phyloP scores from a whole-genome alignment of 2,888 invertebrate genomes.

The Cerceris rybyensis region DNA sequence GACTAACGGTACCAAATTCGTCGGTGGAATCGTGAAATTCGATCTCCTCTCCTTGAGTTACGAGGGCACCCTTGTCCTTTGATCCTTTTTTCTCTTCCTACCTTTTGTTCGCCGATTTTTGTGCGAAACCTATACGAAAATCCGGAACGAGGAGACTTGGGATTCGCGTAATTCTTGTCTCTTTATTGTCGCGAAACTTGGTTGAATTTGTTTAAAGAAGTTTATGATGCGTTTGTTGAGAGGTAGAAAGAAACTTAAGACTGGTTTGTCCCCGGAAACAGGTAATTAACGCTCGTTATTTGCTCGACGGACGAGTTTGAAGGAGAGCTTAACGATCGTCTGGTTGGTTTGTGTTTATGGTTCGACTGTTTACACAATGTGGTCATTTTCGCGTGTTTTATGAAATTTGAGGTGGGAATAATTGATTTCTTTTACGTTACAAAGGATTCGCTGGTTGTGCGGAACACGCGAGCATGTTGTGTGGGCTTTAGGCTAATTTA shows the following conservation, averaged over 20 bases:
- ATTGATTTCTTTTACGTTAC: no score
- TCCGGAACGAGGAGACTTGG: constrained; percentile 5
- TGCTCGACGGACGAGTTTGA: constrained; percentile 14
- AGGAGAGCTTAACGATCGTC: constrained; percentile 20
- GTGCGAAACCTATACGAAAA: background rate
- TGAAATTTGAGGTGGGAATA: no score
- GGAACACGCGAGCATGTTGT: no score
- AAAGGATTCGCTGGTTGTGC: no score
- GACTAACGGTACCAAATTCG: constrained; percentile 64
- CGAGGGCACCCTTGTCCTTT: constrained; percentile 26
- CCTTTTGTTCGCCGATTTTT: background rate
- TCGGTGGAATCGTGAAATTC: constrained; percentile 56
- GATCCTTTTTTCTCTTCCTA: background rate
- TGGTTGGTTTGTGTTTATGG: constrained; percentile 1
- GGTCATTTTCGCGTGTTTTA: background rate
- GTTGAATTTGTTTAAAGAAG: background rate
- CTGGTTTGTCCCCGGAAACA: constrained; percentile 34
- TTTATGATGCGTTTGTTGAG: background rate
- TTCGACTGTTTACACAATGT: background rate
- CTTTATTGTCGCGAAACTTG: background rate
- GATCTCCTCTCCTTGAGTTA: constrained; percentile 58
- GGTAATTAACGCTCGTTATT: constrained; percentile 55
- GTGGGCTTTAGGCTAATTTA: no score
- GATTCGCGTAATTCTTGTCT: background rate
- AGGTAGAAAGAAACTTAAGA: background rate